phyloP scores from a whole-genome alignment of 2,888 invertebrate genomes.

The Leptothorax acervorum region DNA sequence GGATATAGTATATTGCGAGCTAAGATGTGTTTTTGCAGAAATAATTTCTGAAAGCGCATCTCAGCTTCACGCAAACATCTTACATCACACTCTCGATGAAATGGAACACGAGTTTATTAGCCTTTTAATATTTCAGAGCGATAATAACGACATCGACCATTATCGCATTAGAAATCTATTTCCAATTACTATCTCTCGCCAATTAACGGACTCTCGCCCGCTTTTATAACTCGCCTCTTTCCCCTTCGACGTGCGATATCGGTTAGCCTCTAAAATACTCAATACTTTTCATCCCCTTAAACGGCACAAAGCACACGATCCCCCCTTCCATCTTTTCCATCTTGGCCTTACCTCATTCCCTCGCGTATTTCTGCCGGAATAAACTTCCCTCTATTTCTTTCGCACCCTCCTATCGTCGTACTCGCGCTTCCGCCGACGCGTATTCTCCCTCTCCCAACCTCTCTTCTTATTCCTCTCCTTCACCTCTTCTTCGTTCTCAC shows the following conservation, averaged over 20 bases:
- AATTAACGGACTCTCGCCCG: constrained; percentile 32
- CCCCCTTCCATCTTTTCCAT: constrained; percentile 76
- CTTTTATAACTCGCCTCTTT: background rate
- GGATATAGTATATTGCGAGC: background rate
- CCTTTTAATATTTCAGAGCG: constrained; percentile 19
- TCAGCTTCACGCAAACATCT: background rate
- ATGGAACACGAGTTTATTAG: constrained; percentile 7
- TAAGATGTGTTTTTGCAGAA: background rate
- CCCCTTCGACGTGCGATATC: constrained; percentile 6
- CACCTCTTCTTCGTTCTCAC: constrained; percentile 67
- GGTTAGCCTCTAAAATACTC: constrained; percentile 47
- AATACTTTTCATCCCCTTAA: constrained; percentile 62
- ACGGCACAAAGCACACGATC: constrained; percentile 50
- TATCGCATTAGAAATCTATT: constrained; percentile 41
- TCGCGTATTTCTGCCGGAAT: constrained; percentile 63
- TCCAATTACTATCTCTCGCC: constrained; percentile 19
- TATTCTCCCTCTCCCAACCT: constrained; percentile 25
- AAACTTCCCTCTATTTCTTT: constrained; percentile 57
- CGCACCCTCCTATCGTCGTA: constrained; percentile 52
- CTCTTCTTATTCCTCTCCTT: constrained; percentile 50
- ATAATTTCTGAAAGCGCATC: background rate
- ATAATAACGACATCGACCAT: constrained; percentile 10
- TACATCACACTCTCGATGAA: background rate
- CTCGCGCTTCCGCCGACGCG: constrained; percentile 45
- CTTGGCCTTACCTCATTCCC: constrained; percentile 71